phyloP scores from a whole-genome alignment of 2,797 vertebrate species.

The Mareca strepera region DNA sequence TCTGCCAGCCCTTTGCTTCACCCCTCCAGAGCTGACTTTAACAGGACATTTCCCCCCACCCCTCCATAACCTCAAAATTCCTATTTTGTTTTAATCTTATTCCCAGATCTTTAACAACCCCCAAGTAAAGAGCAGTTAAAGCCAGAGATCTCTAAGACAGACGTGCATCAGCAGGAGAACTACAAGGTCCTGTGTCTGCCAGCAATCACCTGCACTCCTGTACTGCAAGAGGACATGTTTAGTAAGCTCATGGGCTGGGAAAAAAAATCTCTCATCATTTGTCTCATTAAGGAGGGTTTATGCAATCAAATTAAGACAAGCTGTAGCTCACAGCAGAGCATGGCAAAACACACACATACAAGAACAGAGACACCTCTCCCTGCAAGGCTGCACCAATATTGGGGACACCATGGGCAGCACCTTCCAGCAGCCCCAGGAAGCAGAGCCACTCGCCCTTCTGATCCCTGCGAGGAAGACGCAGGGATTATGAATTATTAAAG shows the following conservation, averaged over 20 bases:
- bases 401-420: accelerated
- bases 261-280: neutral
- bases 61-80: neutral
- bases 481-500: conserved; percentile 29
- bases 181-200: accelerated
- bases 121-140: neutral
- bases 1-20: neutral
- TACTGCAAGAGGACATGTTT: neutral
- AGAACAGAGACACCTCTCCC: too few relatives aligned
- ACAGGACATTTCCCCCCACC: neutral
- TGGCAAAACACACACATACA: accelerated
- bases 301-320: neutral
- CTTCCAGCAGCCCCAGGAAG: neutral
- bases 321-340: neutral
- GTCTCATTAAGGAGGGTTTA: neutral
- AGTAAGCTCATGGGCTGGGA: neutral
- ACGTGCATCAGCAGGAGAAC: neutral
- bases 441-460: accelerated
- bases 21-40: neutral
- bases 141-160: neutral
- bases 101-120: neutral
- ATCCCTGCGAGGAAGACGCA: neutral
- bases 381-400: too few relatives aligned
- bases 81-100: neutral
- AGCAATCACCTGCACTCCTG: neutral